These are phyloP conservation scores for Aurelia coerulea DNA, from an alignment of 30 jellyfish, hydroid and myxozoan species.

Conservation along the genomic window DNA sequence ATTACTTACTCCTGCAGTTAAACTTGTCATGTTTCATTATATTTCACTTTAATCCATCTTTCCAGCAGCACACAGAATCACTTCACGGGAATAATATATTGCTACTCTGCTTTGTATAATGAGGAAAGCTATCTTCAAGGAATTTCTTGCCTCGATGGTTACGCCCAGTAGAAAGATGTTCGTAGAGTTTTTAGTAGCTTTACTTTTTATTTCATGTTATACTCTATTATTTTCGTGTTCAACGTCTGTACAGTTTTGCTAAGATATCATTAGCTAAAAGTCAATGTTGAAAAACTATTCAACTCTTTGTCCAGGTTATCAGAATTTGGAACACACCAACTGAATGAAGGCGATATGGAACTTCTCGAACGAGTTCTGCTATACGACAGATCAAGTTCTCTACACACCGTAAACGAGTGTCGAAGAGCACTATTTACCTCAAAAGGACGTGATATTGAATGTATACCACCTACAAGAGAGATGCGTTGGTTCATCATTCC, in stretches of 20 bases:
- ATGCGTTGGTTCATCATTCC: too few species aligned
- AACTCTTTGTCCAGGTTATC: too few species aligned
- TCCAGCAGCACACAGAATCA: conserved; percentile 33
- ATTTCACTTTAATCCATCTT: too few species aligned
- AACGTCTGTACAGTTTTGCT: conserved; percentile 8
- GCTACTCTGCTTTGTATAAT: conserved; percentile 15
- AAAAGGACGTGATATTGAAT: too few species aligned
- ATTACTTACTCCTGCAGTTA: neutral
- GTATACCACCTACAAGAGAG: too few species aligned
- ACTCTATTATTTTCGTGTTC: too few species aligned
- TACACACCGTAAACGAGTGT: conserved; percentile 50
- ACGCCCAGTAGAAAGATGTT: too few species aligned
- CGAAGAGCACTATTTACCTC: conserved; percentile 61
- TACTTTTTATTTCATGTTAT: too few species aligned
- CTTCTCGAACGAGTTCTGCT: conserved; percentile 32
- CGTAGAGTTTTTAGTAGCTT: too few species aligned
- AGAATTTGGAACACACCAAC: too few species aligned
- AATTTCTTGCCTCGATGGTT: conserved; percentile 12
- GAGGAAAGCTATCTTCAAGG: conserved; percentile 35
- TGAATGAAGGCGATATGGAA: neutral
- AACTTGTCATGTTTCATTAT: conserved; percentile 1
- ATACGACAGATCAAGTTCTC: conserved; percentile 50
- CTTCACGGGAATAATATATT: conserved; percentile 16
- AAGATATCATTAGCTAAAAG: conserved; percentile 25
- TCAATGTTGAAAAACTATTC: neutral